Base-by-base conservation (phyloP, 2,888 invertebrate genomes). In the Plebejus anna region DNA sequence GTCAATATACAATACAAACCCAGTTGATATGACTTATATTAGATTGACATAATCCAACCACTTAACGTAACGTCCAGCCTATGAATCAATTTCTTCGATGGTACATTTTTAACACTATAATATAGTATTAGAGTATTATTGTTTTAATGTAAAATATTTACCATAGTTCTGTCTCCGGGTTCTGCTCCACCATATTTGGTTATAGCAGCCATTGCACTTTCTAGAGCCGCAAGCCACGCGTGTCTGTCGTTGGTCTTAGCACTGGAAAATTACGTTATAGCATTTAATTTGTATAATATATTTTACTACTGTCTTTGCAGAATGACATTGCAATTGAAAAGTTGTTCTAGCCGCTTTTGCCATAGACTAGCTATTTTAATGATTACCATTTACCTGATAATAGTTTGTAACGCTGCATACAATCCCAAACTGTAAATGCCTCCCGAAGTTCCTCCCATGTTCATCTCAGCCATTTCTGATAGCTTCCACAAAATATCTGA, bases 381-480 rank as follows among this genome's bases (percentile, higher is more conserved):
- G 4, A 81, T 82, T 80, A 22, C 22, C 22, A 22, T 22, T 22
- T 22, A 92, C 88, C 84, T 83, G 51, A 89, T 84, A 75, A 95
- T 88, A 72, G 91, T 87, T 75, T 93, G 92, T 0, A 95, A 95
- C 0, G 95, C 95, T 0, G 96, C 95, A 2, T 96, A 95, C 78
- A 98, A 95, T 78, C 97, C 95, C 79, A 98, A 91, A 78, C 96
- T 96, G 90, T 97, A 97, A 71, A 98, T 92, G 1, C 96, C 97
- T 0, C 97, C 97, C 0, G 97, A 96, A 0, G 97, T 96, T 0
- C 98, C 97, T 0, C 97, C 97, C 95, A 97, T 96, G 73, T 93
- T 91, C 28, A 94, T 94, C 84, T 97, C 97, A 0, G 96, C 95
- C 6, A 96, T 90, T 80, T 94, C 94, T 0, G 96, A 95, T 47